Evolutionary conservation across 2,797 vertebrate species (phyloP).

Genomic region (Trachurus trachurus): DNA sequence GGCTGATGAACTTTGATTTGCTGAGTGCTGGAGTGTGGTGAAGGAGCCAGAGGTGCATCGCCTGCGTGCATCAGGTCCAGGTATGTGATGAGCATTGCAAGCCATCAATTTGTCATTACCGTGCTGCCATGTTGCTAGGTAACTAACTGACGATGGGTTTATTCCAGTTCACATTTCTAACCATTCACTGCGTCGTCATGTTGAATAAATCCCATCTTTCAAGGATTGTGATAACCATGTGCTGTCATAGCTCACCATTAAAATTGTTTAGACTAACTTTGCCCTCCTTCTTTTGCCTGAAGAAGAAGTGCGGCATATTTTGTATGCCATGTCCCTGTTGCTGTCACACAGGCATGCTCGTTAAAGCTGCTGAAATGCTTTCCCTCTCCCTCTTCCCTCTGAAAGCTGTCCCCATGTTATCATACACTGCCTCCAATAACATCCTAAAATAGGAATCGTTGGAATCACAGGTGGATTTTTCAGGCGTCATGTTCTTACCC

Average conservation of each 20-base stretch:
- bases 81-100: conserved; percentile 75
- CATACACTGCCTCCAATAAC: not conserved
- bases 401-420: not conserved
- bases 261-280: conserved; percentile 17
- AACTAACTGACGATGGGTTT: conserved; percentile 81
- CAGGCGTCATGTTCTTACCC: not conserved
- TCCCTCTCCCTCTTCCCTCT: not conserved
- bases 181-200: conserved; percentile 18
- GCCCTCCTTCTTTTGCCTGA: not conserved
- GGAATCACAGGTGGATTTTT: not conserved
- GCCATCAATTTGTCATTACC: conserved; percentile 75
- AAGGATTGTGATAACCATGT: not conserved
- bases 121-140: conserved; percentile 86
- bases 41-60: conserved; percentile 38
- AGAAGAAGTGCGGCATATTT: conserved; percentile 21
- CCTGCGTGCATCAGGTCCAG: conserved; percentile 64
- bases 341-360: conserved; percentile 38
- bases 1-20: conserved; percentile 63
- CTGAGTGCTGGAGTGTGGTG: conserved; percentile 33
- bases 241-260: not conserved
- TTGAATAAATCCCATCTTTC: conserved; percentile 15
- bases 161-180: conserved; percentile 73
- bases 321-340: conserved; percentile 12
- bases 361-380: conserved; percentile 41
- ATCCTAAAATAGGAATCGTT: not conserved